A percentile compares a stretch with the other conserved stretches of the same genome.
Conservation (phyloP, 2,888 invertebrate genomes). For the Macrostomum cliftonense region DNA sequence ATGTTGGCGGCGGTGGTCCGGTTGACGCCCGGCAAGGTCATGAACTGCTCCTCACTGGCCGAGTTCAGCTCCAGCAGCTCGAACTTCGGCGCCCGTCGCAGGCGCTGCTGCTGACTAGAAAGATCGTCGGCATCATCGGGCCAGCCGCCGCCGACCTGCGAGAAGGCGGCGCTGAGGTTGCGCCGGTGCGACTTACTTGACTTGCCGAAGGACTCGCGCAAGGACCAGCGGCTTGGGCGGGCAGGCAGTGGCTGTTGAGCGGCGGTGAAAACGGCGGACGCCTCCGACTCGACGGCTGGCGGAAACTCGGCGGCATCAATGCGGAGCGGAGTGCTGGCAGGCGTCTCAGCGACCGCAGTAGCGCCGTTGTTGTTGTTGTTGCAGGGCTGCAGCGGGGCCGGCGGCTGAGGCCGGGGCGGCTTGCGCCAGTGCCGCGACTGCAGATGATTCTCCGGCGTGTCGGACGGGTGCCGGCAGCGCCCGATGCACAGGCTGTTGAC, state of each 20-base stretch:
- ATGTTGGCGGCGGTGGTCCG: conserved; percentile 54
- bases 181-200: conserved; percentile 19
- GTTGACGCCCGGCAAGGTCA: conserved; percentile 59
- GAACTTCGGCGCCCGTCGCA: conserved; percentile 1
- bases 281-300: background rate
- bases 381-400: no score
- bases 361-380: conserved; percentile 3
- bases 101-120: conserved; percentile 17
- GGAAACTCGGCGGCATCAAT: background rate
- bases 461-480: conserved; percentile 16
- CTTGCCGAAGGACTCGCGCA: no score
- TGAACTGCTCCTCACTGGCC: conserved; percentile 52
- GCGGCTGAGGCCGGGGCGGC: no score
- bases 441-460: conserved; percentile 14
- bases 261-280: background rate
- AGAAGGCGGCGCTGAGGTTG: conserved; percentile 30
- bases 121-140: conserved; percentile 1
- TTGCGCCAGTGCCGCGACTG: background rate
- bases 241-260: background rate
- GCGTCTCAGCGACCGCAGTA: background rate
- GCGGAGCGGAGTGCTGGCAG: background rate
- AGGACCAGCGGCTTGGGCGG: no score
- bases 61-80: conserved; percentile 44
- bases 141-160: no score
- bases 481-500: conserved; percentile 26